phyloP scores from a whole-genome alignment of 2,888 invertebrate species.

The Cantharis lateralis region DNA sequence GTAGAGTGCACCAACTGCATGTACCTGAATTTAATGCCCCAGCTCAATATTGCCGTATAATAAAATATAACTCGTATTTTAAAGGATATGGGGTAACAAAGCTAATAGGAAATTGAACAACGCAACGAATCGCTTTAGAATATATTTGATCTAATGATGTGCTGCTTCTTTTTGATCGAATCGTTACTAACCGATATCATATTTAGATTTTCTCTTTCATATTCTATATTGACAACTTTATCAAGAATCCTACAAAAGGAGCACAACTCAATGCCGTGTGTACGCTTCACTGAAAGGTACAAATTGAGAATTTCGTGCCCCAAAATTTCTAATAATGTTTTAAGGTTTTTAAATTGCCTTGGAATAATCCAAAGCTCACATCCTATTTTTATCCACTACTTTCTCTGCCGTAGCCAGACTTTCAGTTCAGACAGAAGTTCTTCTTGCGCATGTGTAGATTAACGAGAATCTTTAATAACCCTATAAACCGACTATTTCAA shows the following conservation, averaged over 20 bases:
- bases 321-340: background rate
- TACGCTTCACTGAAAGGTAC: background rate
- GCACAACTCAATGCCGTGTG: background rate
- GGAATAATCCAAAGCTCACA: too few relatives aligned
- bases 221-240: slow-evolving; percentile 12
- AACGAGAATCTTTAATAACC: too few relatives aligned
- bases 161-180: slow-evolving; percentile 19
- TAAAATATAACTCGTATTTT: slow-evolving; percentile 21
- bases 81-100: slow-evolving; percentile 3
- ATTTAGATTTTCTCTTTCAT: slow-evolving; percentile 8
- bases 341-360: background rate
- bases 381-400: too few relatives aligned
- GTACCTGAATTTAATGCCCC: slow-evolving; percentile 9
- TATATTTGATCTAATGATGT: slow-evolving; percentile 22
- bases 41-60: background rate
- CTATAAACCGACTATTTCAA: too few relatives aligned
- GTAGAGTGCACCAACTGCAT: slow-evolving; percentile 7
- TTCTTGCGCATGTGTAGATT: too few relatives aligned
- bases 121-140: slow-evolving; percentile 9
- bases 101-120: slow-evolving; percentile 22
- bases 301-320: background rate
- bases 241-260: slow-evolving; percentile 15
- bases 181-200: slow-evolving; percentile 24
- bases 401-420: too few relatives aligned
- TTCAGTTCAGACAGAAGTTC: too few relatives aligned